Conservation (phyloP, 1,140 invertebrate genomes). For the Bombus polaris region DNA sequence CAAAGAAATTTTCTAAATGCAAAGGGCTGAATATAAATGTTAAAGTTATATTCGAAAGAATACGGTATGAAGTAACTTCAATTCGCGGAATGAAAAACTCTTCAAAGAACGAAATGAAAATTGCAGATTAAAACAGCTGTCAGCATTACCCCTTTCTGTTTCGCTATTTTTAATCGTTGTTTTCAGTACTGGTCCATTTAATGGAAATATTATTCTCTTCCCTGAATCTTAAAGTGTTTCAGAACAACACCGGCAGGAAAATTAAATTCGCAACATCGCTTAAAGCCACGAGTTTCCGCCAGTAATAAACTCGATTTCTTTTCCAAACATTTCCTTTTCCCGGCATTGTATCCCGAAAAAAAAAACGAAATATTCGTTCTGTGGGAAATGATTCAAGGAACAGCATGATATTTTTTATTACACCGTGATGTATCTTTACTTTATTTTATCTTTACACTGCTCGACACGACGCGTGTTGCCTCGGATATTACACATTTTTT, state of each 20-base stretch:
- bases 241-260: too few relatives aligned
- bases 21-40: background rate
- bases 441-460: background rate
- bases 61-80: background rate
- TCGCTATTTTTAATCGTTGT: background rate
- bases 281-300: too few relatives aligned
- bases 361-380: background rate
- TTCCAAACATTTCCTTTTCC: background rate
- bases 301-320: background rate
- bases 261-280: too few relatives aligned
- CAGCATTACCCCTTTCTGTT: background rate
- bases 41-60: background rate
- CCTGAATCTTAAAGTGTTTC: background rate
- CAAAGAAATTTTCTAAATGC: background rate
- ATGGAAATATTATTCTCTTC: background rate
- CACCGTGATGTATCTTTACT: background rate
- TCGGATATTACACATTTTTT: background rate
- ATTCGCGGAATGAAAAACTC: background rate
- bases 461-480: background rate
- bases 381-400: background rate
- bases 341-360: background rate
- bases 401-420: conserved; percentile 5
- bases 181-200: background rate
- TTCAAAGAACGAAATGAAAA: background rate
- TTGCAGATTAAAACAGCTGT: background rate